A percentile compares a stretch with the other conserved stretches of the same genome.
Conservation (phyloP, 2,113 vertebrate genomes). For the Actinemys pallida region DNA sequence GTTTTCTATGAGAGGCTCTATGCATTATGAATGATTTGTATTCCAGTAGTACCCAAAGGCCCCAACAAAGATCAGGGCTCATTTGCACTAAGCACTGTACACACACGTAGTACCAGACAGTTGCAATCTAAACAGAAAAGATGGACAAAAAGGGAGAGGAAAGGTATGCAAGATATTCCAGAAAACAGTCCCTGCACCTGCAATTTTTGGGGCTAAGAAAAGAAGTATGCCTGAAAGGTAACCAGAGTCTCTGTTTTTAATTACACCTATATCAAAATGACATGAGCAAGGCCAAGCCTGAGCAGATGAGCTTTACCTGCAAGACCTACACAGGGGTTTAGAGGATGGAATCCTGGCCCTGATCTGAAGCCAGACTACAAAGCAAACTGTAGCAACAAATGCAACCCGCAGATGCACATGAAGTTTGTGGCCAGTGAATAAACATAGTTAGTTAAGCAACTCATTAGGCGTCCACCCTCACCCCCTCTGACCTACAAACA, state of each 20-base stretch:
- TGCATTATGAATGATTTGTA: not conserved
- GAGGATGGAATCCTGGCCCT: not conserved
- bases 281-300: not conserved
- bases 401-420: accelerated
- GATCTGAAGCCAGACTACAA: accelerated
- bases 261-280: accelerated
- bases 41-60: slow-evolving; percentile 39
- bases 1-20: not conserved
- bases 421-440: accelerated
- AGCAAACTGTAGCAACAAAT: too few relatives aligned
- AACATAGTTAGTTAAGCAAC: not conserved
- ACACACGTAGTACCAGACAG: too few relatives aligned
- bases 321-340: not conserved
- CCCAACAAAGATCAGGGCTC: not conserved
- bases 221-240: not conserved
- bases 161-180: not conserved
- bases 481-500: accelerated
- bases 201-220: not conserved
- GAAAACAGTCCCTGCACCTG: accelerated
- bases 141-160: not conserved
- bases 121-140: not conserved
- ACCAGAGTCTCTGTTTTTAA: not conserved
- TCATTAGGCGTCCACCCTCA: accelerated
- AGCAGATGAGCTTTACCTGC: not conserved
- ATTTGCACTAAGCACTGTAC: not conserved